Evolutionary conservation across 2,888 invertebrate species (phyloP).

Genomic region (Melinaea menophilus): DNA sequence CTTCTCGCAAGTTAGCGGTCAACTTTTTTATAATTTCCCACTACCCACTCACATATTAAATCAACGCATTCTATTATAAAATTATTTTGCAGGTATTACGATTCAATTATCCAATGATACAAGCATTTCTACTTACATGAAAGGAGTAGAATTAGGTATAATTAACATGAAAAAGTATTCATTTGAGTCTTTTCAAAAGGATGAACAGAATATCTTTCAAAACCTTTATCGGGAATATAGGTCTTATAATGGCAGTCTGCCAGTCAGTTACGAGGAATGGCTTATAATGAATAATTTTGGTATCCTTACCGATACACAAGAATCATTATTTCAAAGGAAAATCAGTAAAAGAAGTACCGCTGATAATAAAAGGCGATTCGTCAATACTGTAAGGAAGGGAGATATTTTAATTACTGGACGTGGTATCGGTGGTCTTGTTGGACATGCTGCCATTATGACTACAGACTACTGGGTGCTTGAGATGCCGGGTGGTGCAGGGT

Average conservation of each 20-base stretch:
- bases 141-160: conserved; percentile 52
- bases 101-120: conserved; percentile 39
- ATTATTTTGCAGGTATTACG: conserved; percentile 39
- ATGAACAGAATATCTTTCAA: conserved; percentile 53
- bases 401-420: conserved; percentile 49
- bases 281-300: conserved; percentile 58
- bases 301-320: conserved; percentile 50
- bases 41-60: no score
- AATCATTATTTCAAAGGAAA: conserved; percentile 51
- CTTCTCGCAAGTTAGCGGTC: no score
- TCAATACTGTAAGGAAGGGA: conserved; percentile 49
- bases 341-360: conserved; percentile 48
- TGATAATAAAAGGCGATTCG: conserved; percentile 48
- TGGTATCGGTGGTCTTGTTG: conserved; percentile 46
- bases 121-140: conserved; percentile 41
- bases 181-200: conserved; percentile 47
- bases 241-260: conserved; percentile 41
- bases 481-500: conserved; percentile 50
- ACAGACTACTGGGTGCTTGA: conserved; percentile 51
- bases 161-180: conserved; percentile 59
- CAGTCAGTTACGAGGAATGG: conserved; percentile 56
- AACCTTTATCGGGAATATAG: conserved; percentile 46
- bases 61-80: no score
- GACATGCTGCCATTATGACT: conserved; percentile 56
- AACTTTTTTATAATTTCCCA: no score